Evolutionary conservation across 2,888 invertebrate genomes (phyloP), one percentile per base, ranked within the genome.

Genomic region (Hydrotaea cyrtoneurina): DNA sequence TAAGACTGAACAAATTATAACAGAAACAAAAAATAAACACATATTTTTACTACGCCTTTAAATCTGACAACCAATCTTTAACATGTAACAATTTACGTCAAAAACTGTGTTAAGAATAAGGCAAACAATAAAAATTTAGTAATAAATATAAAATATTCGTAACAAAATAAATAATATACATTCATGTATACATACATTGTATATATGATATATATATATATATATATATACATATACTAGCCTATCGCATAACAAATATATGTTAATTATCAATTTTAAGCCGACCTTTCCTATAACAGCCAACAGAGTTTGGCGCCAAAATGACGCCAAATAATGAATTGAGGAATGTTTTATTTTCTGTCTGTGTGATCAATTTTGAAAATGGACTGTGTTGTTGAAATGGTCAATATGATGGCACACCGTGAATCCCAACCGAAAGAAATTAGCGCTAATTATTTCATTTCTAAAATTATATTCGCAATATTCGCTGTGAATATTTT

Each of bases 301-400:
- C 8, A 55, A 55, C 55, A 19, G 17, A 66, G 36, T 66, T 39
- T 17, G 66, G 66, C 66, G 39, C 43, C 66, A 19, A 43, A 36
- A 21, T 36, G 64, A 64, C 64, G 66, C 19, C 21, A 66, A 19
- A 21, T 15, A 59, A 59, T 21, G 43, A 39, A 64, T 19, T 39
- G 36, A 17, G 66, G 43, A 43, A 66, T 36, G 23, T 31, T 64
- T 64, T n/a, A 31, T 4, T 31, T 31, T 31, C n/a, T n/a, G n/a
- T 31, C 2, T 4, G 7, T 59, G 2, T 31, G 64, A 36, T 64
- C n/a, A 64, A 62, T 17, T 59, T 59, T 59, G 10, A 26, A 59
- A 59, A 55, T 55, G 21, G n/a, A 21, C 21, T 17, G 17, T 55
- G 23, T 10, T 59, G 2, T 59, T 31, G n/a, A 59, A 19, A 21